Percentiles rank a stretch among this genome's conserved stretches.
phyloP scores from a whole-genome alignment of 2,113 vertebrate species.

The Phyllostomus hastatus region DNA sequence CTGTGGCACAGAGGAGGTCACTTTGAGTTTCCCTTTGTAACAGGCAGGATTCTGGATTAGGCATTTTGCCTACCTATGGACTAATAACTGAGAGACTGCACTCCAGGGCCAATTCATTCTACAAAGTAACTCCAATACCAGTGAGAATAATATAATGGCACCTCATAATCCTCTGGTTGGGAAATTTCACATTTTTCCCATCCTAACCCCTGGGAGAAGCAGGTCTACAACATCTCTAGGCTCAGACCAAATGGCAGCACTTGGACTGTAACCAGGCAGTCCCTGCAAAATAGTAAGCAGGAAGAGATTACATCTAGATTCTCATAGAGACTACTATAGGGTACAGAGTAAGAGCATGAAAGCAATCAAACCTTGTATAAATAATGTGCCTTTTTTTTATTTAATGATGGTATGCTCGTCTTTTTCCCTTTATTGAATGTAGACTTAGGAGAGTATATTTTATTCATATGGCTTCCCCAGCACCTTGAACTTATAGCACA shows the following conservation, averaged over 20 bases:
- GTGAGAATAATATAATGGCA: background rate
- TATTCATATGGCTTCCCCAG: background rate
- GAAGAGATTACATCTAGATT: conserved; percentile 11
- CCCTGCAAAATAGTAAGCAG: conserved; percentile 28
- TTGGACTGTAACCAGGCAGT: conserved; percentile 6
- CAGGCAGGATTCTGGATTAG: background rate
- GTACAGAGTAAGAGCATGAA: conserved; percentile 13
- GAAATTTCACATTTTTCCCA: conserved; percentile 49
- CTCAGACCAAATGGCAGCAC: conserved; percentile 31
- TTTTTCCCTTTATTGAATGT: background rate
- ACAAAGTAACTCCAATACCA: background rate
- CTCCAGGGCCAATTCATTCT: background rate
- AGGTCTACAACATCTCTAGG: background rate
- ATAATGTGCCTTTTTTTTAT: background rate
- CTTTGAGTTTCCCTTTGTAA: background rate
- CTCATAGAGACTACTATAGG: conserved; percentile 44
- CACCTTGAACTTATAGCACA: background rate
- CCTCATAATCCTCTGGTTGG: background rate
- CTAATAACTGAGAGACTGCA: background rate
- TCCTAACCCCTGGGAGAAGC: conserved; percentile 31
- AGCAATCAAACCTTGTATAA: conserved; percentile 44
- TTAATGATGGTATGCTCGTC: background rate
- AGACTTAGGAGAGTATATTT: background rate
- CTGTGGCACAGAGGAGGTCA: background rate
- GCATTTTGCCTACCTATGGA: background rate